phyloP scores from a whole-genome alignment of 2,113 vertebrate genomes.

The Penelope pileata region DNA sequence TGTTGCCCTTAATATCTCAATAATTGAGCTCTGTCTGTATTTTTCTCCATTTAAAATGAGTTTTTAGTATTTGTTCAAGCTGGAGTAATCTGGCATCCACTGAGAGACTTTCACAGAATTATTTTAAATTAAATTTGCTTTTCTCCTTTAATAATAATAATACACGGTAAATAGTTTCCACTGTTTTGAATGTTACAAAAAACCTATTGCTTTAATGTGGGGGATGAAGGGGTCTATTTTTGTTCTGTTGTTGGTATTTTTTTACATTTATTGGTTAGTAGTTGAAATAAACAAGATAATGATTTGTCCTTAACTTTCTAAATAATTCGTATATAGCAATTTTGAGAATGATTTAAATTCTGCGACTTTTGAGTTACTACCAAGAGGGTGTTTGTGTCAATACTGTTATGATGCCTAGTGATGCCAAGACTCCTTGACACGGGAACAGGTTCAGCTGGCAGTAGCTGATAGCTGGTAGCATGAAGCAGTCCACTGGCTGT shows the following conservation, averaged over 20 bases:
- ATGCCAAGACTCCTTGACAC: not conserved
- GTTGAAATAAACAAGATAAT: conserved; percentile 48
- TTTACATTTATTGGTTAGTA: conserved; percentile 62
- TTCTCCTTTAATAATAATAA: conserved; percentile 44
- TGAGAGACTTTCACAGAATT: conserved; percentile 12
- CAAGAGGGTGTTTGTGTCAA: not conserved
- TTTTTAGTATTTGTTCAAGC: conserved; percentile 44
- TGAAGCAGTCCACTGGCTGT: not conserved
- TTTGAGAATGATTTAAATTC: not conserved
- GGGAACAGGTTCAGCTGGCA: not conserved
- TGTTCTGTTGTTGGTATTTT: conserved; percentile 54
- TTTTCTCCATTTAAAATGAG: conserved; percentile 52
- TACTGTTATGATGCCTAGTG: not conserved
- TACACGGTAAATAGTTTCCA: conserved; percentile 50
- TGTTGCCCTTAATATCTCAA: conserved; percentile 64
- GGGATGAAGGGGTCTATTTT: conserved; percentile 55
- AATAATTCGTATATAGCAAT: conserved; percentile 17
- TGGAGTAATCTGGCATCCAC: conserved; percentile 29
- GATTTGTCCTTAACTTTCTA: conserved; percentile 55
- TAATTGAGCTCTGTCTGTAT: conserved; percentile 50
- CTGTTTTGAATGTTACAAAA: conserved; percentile 62
- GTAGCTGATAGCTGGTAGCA: not conserved
- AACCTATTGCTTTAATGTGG: conserved; percentile 52
- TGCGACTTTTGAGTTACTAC: not conserved
- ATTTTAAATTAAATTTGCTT: conserved; percentile 67